Conservation (phyloP, 2,888 invertebrate genomes). For the Odontocolon sp. region DNA sequence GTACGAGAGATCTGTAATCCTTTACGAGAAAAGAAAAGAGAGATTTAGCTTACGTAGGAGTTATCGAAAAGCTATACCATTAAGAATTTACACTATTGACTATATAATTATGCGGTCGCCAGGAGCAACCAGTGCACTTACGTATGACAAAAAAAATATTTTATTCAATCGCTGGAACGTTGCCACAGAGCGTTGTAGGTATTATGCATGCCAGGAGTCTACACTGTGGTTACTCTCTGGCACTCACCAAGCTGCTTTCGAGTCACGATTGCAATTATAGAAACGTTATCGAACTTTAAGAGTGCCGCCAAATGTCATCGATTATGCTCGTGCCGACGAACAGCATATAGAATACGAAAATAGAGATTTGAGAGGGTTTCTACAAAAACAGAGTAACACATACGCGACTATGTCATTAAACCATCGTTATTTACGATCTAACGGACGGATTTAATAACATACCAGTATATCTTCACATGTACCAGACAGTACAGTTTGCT, state of each 20-base stretch:
- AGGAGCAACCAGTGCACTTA: constrained; percentile 19
- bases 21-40: too few species aligned
- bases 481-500: neutral
- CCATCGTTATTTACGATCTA: constrained; percentile 54
- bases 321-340: constrained; percentile 1
- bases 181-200: constrained; percentile 31
- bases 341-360: neutral
- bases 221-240: constrained; percentile 16
- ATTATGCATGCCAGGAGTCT: constrained; percentile 38
- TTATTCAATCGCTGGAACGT: constrained; percentile 48
- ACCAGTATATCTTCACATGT: constrained; percentile 4
- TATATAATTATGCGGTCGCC: constrained; percentile 14
- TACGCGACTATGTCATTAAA: constrained; percentile 54
- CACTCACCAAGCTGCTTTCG: constrained; percentile 27
- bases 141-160: constrained; percentile 38
- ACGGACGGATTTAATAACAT: constrained; percentile 55
- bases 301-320: constrained; percentile 35
- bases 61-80: constrained; percentile 24
- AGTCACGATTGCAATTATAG: constrained; percentile 55
- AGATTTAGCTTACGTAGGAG: constrained; percentile 25
- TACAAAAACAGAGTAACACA: constrained; percentile 9
- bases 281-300: constrained; percentile 55
- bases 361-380: neutral
- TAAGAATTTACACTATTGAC: constrained; percentile 20
- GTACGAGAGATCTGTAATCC: neutral